Evolutionary conservation across 2,797 vertebrate species (phyloP).

Genomic region (Hypotaenidia okinawae): DNA sequence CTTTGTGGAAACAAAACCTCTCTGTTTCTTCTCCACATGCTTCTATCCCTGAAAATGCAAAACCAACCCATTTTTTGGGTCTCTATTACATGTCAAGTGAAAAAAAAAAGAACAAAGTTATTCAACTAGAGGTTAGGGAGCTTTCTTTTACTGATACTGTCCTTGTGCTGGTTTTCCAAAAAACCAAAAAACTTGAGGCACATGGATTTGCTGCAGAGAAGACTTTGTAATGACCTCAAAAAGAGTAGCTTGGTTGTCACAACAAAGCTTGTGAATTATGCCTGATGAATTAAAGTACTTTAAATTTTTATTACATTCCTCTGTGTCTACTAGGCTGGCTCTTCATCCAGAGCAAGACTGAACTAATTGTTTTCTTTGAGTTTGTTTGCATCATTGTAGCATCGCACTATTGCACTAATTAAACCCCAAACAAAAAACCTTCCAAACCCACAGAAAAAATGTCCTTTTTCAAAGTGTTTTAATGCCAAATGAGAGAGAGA

Average conservation of each 20-base stretch:
- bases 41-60: not conserved
- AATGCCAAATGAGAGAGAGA: not conserved
- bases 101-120: not conserved
- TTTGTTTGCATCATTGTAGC: not conserved
- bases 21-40: not conserved
- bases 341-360: not conserved
- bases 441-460: not conserved
- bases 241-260: not conserved
- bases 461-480: not conserved
- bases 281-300: not conserved
- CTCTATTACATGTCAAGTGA: not conserved
- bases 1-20: not conserved
- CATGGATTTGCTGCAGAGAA: not conserved
- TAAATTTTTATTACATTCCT: not conserved
- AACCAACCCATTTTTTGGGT: not conserved
- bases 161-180: not conserved
- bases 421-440: too few species aligned
- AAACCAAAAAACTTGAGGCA: rapidly evolving
- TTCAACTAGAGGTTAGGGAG: not conserved
- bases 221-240: not conserved
- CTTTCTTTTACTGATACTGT: not conserved
- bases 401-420: not conserved
- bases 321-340: not conserved
- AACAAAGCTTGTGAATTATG: not conserved
- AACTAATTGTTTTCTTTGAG: not conserved